Base-by-base conservation (phyloP, 2,113 vertebrate genomes). In the Crypturellus undulatus region DNA sequence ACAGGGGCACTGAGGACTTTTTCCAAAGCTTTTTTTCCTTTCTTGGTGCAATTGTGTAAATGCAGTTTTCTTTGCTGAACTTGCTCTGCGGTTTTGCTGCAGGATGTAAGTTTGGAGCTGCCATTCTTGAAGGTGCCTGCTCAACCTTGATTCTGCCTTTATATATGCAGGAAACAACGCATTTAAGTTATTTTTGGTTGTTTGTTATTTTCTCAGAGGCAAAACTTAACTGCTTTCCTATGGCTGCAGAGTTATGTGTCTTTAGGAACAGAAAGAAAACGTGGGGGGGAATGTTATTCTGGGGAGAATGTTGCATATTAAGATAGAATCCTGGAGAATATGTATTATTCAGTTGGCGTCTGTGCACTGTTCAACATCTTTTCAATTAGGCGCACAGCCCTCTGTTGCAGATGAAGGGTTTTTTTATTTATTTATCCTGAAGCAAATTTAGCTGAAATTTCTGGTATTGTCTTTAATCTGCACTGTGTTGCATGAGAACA, bases 1-100 rank as follows among this genome's bases (percentile, higher is more conserved):
- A 0, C 76, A 20, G 9, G 0, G 3, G 42, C 45, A 28, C 42
- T 0, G 0, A 32, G 21, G 52, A 59, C 51, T 52, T 83, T 6
- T 80, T 38, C 30, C 20, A 19, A 26, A 47, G 43, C 22, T 6
- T 87, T 6, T 87, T 73, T 77, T 40, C 73, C 0, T 83, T 91
- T 93, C 70, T 89, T 47, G 64, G 71, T 69, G 79, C 89, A 64
- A 3, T 38, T 81, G 51, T 64, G 34, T 43, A 86, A 80, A 63
- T 3, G 67, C 43, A 8, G 7, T 20, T 42, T 73, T 72, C 85
- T 90, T 42, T 68, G 22, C 68, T 88, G 38, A 63, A 87, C 63
- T 62, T 78, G 5, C 52, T 80, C 43, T 58, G 9, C 64, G 56
- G 16, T 47, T 92, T 58, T 79, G 24, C 51, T 25, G 11, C 4